phyloP scores from a whole-genome alignment of 2,113 vertebrate species.

The human region GRCh38 chr2:95160501-95161000 shows the following conservation, averaged over 20 bases:
- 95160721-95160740: neutral
- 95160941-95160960: too few relatives aligned
- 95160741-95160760: neutral
- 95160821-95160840: too few relatives aligned
- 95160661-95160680: neutral
- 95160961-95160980: too few relatives aligned
- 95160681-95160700: neutral
- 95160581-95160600: neutral
- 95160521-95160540: neutral
- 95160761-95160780: neutral
- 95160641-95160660: neutral
- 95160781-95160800: neutral
- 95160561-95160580: neutral
- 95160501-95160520: neutral
- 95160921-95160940: too few relatives aligned
- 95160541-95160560: neutral
- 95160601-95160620: neutral
- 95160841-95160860: too few relatives aligned
- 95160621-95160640: neutral
- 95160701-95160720: neutral
- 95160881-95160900: too few relatives aligned
- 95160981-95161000: too few relatives aligned
- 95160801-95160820: too few relatives aligned
- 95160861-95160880: too few relatives aligned
- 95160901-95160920: too few relatives aligned